Evolutionary conservation across 2,797 vertebrate genomes (phyloP).

Genomic region (Prunella strophiata): DNA sequence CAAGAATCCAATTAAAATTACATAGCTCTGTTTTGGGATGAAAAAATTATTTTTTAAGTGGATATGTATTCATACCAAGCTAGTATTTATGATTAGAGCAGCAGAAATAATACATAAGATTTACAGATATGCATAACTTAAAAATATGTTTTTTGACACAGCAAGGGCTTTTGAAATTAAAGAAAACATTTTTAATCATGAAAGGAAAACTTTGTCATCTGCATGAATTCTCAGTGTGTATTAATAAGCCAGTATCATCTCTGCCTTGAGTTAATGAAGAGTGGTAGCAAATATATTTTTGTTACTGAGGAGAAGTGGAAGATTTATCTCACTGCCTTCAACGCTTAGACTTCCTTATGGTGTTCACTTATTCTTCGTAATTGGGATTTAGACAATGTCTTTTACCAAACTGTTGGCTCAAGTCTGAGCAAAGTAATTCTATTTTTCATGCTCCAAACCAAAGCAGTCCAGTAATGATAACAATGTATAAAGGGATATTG

Average conservation of each 20-base stretch:
- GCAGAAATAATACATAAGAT: neutral
- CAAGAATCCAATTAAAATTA: slow-evolving; percentile 57
- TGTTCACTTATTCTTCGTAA: slow-evolving; percentile 34
- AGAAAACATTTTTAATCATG: neutral
- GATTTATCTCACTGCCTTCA: slow-evolving; percentile 28
- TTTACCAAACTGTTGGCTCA: neutral
- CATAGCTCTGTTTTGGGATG: neutral
- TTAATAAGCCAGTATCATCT: neutral
- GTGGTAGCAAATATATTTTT: slow-evolving; percentile 6
- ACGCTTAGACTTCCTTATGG: neutral
- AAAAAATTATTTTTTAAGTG: slow-evolving; percentile 43
- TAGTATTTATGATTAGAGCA: neutral
- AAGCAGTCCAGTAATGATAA: slow-evolving; percentile 7
- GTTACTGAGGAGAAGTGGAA: slow-evolving; percentile 9
- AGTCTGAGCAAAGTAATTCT: neutral
- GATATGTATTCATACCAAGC: neutral
- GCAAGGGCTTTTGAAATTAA: neutral
- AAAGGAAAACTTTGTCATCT: neutral
- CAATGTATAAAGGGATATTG: neutral
- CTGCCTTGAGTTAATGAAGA: slow-evolving; percentile 9
- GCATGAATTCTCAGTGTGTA: neutral
- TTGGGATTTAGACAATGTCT: neutral
- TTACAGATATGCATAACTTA: neutral
- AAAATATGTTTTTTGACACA: neutral
- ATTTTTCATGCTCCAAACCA: slow-evolving; percentile 23